These are phyloP conservation scores for Acleris literana DNA, from an alignment of 2,888 invertebrate species.

Conservation along the genomic window DNA sequence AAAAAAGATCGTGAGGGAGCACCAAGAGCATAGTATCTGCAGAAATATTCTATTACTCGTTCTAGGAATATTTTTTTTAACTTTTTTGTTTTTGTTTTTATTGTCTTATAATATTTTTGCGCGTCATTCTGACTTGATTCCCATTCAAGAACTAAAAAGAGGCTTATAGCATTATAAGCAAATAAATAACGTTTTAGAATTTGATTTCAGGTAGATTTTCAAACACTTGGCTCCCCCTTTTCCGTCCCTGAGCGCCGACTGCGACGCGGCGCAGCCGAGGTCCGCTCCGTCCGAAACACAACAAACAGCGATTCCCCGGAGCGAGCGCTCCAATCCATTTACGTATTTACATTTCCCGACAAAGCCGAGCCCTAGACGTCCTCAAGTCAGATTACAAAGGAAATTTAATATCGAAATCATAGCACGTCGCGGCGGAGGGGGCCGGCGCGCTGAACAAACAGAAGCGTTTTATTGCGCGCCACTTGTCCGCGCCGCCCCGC, in stretches of 20 bases:
- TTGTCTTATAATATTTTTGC: no score
- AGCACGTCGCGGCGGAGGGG: conserved; percentile 9
- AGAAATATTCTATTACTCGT: no score
- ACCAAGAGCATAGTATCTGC: no score
- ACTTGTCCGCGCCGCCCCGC: conserved; percentile 16
- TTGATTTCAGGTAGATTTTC: no score
- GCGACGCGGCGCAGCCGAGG: no score
- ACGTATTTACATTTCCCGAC: conserved; percentile 14
- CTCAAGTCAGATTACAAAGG: conserved; percentile 19
- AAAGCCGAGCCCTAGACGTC: conserved; percentile 1
- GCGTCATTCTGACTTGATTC: no score
- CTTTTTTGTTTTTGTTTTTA: no score
- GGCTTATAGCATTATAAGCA: not conserved
- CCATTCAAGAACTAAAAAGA: no score
- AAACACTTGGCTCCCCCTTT: no score
- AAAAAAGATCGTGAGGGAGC: no score
- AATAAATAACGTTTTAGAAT: not conserved
- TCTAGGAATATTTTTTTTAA: no score
- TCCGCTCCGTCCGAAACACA: not conserved
- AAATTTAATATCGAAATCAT: conserved; percentile 34
- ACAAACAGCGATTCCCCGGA: not conserved
- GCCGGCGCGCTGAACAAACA: conserved; percentile 14
- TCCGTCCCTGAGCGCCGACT: not conserved
- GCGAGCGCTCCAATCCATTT: conserved; percentile 9
- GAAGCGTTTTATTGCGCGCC: conserved; percentile 19